Percentiles rank a stretch among this genome's conserved stretches.
These are phyloP conservation scores for Hemitrygon akajei DNA, from an alignment of 2,797 vertebrate genomes.

Conservation along the genomic window DNA sequence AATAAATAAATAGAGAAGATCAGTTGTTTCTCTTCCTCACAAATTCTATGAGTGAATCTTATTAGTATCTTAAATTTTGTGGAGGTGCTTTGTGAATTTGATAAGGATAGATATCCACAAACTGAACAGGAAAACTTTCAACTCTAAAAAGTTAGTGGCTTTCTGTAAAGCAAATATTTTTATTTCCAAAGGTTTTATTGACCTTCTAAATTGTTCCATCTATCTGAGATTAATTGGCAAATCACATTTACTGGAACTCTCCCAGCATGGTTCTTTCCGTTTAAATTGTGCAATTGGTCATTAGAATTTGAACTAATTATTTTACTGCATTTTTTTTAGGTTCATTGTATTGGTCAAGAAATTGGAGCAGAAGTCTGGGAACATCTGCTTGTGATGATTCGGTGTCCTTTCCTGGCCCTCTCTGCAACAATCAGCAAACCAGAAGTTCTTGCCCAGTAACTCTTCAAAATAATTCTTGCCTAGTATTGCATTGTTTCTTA, in stretches of 20 bases:
- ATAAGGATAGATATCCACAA: too few relatives aligned
- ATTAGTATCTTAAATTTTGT: too few relatives aligned
- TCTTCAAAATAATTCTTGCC: background rate
- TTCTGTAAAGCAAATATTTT: background rate
- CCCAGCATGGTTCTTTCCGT: background rate
- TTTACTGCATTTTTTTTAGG: conserved; percentile 42
- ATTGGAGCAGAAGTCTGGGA: conserved; percentile 63
- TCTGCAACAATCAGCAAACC: conserved; percentile 62
- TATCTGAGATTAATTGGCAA: background rate
- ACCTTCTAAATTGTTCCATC: background rate
- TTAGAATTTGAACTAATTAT: background rate
- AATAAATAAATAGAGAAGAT: too few relatives aligned
- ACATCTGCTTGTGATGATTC: conserved; percentile 59
- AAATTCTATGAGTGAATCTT: too few relatives aligned
- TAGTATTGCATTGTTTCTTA: background rate
- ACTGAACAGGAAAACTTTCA: background rate
- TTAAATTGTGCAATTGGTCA: background rate
- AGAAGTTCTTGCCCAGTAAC: conserved; percentile 52
- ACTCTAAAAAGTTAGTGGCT: background rate
- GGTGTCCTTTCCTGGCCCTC: conserved; percentile 59
- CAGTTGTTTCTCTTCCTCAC: too few relatives aligned
- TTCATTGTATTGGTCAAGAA: conserved; percentile 59
- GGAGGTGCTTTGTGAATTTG: too few relatives aligned
- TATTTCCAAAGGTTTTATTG: background rate
- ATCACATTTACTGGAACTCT: background rate